These are phyloP conservation scores for Gambusia affinis DNA, from an alignment of 2,113 vertebrate genomes.

Conservation along the genomic window DNA sequence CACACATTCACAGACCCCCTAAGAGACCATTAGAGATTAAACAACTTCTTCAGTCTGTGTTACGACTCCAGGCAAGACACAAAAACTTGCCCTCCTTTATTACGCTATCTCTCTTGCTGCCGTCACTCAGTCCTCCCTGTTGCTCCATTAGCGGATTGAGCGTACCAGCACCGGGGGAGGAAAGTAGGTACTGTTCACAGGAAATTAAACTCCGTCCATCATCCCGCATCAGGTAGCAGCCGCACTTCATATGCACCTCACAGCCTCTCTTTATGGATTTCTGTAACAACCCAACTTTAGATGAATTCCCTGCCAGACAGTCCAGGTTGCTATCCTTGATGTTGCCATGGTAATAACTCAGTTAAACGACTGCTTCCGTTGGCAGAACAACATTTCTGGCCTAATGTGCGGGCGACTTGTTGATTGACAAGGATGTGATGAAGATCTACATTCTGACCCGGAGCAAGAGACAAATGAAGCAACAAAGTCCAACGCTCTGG, in stretches of 20 bases:
- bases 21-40: conserved; percentile 57
- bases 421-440: not conserved
- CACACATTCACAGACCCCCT: conserved; percentile 1
- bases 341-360: conserved; percentile 35
- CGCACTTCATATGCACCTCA: conserved; percentile 15
- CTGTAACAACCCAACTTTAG: conserved; percentile 32
- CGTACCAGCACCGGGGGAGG: not conserved
- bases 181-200: conserved; percentile 16
- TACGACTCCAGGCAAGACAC: conserved; percentile 40
- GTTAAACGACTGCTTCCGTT: conserved; percentile 1
- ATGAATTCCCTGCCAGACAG: conserved; percentile 22
- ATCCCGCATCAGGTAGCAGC: not conserved
- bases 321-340: conserved; percentile 1
- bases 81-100: conserved; percentile 19
- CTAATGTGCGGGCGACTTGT: not conserved
- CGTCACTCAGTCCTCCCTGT: conserved; percentile 7
- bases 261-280: conserved; percentile 30
- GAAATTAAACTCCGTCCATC: conserved; percentile 59
- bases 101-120: not conserved
- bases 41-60: conserved; percentile 38
- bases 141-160: conserved; percentile 51
- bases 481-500: not conserved
- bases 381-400: conserved; percentile 11
- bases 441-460: not conserved
- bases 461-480: not conserved